phyloP scores from a whole-genome alignment of 2,888 invertebrate species.

The Mantis religiosa region DNA sequence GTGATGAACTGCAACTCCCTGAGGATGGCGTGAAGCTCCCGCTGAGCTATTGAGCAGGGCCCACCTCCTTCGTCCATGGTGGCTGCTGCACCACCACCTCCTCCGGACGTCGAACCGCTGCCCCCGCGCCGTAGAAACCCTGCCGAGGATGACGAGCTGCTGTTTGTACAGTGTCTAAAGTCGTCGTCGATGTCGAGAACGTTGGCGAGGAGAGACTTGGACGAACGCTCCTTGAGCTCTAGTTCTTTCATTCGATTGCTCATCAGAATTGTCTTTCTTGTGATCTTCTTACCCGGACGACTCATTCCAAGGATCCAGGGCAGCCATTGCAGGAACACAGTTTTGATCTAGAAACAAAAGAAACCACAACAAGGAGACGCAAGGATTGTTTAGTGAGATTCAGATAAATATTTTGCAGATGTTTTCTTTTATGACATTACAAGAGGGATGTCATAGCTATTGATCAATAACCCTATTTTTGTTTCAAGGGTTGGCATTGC shows the following conservation, averaged over 20 bases:
- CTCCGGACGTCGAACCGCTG: not conserved
- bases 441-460: too few relatives aligned
- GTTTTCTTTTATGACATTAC: too few relatives aligned
- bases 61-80: slow-evolving; percentile 57
- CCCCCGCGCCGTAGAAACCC: slow-evolving; percentile 51
- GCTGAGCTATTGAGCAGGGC: slow-evolving; percentile 57
- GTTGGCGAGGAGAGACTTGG: slow-evolving; percentile 89
- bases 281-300: slow-evolving; percentile 91
- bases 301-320: slow-evolving; percentile 96
- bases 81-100: slow-evolving; percentile 49
- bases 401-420: too few relatives aligned
- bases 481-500: too few relatives aligned
- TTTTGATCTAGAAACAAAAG: slow-evolving; percentile 70
- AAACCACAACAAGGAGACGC: not conserved
- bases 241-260: slow-evolving; percentile 88
- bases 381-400: not conserved
- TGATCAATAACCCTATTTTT: too few relatives aligned
- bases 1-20: slow-evolving; percentile 94
- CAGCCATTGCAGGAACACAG: slow-evolving; percentile 94
- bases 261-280: slow-evolving; percentile 84
- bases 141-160: slow-evolving; percentile 38
- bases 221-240: slow-evolving; percentile 89
- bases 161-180: slow-evolving; percentile 60
- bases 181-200: slow-evolving; percentile 95
- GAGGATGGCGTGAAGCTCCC: slow-evolving; percentile 85